A percentile compares a stretch with the other conserved stretches of the same genome.
These are phyloP conservation scores for Tretioscincus oriximinensis DNA, from an alignment of 2,113 vertebrate species.

Conservation along the genomic window DNA sequence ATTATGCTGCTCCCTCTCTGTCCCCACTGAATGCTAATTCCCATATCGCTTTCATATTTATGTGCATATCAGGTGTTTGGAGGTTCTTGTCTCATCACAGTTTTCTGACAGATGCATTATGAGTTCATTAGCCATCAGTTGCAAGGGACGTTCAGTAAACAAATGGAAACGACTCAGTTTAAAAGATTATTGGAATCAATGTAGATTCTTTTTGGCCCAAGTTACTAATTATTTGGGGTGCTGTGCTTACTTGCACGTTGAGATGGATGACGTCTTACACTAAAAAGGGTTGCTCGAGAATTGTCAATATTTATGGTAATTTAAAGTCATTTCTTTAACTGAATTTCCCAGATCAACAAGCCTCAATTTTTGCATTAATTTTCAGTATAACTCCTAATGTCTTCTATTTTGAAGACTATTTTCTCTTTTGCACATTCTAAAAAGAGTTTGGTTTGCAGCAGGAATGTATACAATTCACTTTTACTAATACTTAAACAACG, in stretches of 20 bases:
- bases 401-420: not conserved
- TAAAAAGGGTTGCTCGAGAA: not conserved
- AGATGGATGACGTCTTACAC: not conserved
- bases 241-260: not conserved
- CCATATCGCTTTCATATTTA: not conserved
- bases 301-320: not conserved
- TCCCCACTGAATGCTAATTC: conserved; percentile 4
- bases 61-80: conserved; percentile 24
- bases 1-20: not conserved
- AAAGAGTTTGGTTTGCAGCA: not conserved
- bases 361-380: not conserved
- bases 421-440: not conserved
- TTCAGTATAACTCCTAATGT: not conserved
- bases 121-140: conserved; percentile 17
- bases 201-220: not conserved
- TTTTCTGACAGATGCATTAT: conserved; percentile 27
- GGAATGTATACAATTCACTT: too few species aligned
- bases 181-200: conserved; percentile 15
- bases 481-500: too few species aligned
- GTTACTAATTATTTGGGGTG: conserved; percentile 19
- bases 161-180: conserved; percentile 22
- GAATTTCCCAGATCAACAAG: not conserved
- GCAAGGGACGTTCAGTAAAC: conserved; percentile 16
- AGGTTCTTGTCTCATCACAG: conserved; percentile 18
- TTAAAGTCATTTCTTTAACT: not conserved